Evolutionary conservation across 1,140 invertebrate genomes (phyloP).

Genomic region (Hypsibius dujardini): DNA sequence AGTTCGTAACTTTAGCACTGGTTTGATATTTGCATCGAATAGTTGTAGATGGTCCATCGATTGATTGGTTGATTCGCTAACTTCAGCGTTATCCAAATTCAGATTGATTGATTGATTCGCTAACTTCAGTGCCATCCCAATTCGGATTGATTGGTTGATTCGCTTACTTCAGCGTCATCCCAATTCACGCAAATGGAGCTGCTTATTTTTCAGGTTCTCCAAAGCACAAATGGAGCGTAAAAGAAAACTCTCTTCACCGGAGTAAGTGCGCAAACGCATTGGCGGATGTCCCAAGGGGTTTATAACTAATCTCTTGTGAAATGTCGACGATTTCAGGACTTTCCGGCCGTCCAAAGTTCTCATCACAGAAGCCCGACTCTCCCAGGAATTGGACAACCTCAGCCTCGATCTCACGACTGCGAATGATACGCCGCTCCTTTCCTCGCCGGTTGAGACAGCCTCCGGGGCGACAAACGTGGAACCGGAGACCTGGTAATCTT

Average conservation of each 20-base stretch:
- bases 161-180: too few relatives aligned
- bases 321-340: not conserved
- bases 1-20: too few relatives aligned
- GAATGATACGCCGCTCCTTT: not conserved
- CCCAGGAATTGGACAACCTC: not conserved
- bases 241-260: not conserved
- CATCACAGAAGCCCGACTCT: not conserved
- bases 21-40: too few relatives aligned
- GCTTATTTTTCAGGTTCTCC: conserved; percentile 2
- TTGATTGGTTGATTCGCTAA: too few relatives aligned
- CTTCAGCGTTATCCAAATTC: too few relatives aligned
- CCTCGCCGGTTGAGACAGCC: not conserved
- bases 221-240: not conserved
- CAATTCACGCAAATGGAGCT: not conserved
- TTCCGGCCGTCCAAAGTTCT: not conserved
- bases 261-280: not conserved
- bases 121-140: too few relatives aligned
- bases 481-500: not conserved
- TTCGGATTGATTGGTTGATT: too few relatives aligned
- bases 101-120: too few relatives aligned
- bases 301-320: not conserved
- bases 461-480: not conserved
- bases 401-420: not conserved
- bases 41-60: too few relatives aligned
- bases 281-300: not conserved